Percentiles rank a stretch among this genome's conserved stretches.
Conservation (phyloP, 2,113 vertebrate species). For the Craseonycteris thonglongyai region DNA sequence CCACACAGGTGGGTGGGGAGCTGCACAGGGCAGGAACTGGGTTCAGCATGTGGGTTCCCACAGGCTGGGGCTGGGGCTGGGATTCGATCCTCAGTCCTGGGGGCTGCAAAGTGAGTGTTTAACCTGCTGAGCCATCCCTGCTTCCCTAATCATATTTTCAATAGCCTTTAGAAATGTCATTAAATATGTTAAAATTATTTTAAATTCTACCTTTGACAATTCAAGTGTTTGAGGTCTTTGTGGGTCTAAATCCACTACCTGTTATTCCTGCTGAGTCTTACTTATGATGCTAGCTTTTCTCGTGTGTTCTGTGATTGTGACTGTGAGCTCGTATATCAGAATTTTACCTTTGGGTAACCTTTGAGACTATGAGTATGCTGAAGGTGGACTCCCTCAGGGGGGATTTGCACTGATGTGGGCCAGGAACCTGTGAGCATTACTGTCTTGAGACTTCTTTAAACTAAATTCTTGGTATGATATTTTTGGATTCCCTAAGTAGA, state of each 20-base stretch:
- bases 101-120: too few relatives aligned
- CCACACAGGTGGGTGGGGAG: too few relatives aligned
- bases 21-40: too few relatives aligned
- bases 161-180: neutral
- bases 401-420: neutral
- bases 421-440: conserved; percentile 31
- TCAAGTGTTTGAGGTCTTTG: neutral
- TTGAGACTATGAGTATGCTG: neutral
- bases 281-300: neutral
- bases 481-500: conserved; percentile 49
- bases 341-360: neutral
- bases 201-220: neutral
- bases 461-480: conserved; percentile 44
- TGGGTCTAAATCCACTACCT: neutral
- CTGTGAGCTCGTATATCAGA: neutral
- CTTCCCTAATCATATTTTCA: too few relatives aligned
- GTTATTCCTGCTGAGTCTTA: neutral
- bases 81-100: too few relatives aligned
- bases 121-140: too few relatives aligned
- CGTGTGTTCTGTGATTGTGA: neutral
- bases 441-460: conserved; percentile 47
- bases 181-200: neutral
- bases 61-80: too few relatives aligned
- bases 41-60: too few relatives aligned
- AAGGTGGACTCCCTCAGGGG: conserved; percentile 15